phyloP scores from a whole-genome alignment of 2,888 invertebrate genomes.

The Drosophila sordidula region DNA sequence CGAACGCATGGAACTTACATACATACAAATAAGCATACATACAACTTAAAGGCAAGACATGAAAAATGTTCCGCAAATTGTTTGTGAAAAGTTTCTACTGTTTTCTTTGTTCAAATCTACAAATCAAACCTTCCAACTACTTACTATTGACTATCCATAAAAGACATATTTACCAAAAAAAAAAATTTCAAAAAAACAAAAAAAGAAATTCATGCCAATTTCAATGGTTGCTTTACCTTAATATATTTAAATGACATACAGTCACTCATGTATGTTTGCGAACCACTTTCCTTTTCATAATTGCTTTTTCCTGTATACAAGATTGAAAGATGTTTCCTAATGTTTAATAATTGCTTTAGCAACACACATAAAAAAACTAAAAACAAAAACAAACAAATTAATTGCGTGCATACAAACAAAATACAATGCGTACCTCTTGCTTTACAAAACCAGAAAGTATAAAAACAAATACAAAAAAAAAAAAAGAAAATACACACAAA shows the following conservation, averaged over 20 bases:
- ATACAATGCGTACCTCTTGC: conserved; percentile 82
- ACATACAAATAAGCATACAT: conserved; percentile 5
- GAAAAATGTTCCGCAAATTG: conserved; percentile 35
- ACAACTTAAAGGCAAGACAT: conserved; percentile 19
- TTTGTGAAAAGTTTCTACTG: conserved; percentile 14
- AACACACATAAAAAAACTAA: conserved; percentile 44
- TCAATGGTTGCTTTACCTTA: conserved; percentile 29
- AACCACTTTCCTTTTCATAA: conserved; percentile 35
- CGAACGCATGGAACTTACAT: conserved; percentile 1
- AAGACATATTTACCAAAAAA: conserved; percentile 26
- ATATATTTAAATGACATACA: conserved; percentile 29
- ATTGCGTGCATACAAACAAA: conserved; percentile 57
- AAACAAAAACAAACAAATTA: conserved; percentile 34
- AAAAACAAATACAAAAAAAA: conserved; percentile 51
- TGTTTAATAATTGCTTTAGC: conserved; percentile 71
- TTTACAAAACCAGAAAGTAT: conserved; percentile 68
- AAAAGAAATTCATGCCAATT: conserved; percentile 9
- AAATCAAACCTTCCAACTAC: conserved; percentile 56
- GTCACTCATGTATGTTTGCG: conserved; percentile 9
- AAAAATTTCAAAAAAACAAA: conserved; percentile 8
- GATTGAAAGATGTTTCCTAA: conserved; percentile 65
- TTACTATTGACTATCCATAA: conserved; percentile 40
- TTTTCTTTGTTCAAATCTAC: conserved; percentile 36
- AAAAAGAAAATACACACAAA: conserved; percentile 26
- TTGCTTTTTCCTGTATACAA: conserved; percentile 58